These are phyloP conservation scores for Melanotaenia boesemani DNA, from an alignment of 2,797 vertebrate genomes.

Conservation along the genomic window DNA sequence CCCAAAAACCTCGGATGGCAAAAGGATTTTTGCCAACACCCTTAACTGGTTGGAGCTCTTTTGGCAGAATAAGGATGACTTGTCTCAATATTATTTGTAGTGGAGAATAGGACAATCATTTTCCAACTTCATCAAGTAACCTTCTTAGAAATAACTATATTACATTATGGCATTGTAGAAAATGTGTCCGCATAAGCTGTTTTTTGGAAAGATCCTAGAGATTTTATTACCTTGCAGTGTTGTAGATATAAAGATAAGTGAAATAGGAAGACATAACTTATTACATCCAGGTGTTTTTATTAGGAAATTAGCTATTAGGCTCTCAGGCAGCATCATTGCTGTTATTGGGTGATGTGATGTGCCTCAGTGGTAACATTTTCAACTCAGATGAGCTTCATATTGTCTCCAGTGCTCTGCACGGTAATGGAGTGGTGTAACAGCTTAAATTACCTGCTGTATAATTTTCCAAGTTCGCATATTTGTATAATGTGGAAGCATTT, in stretches of 20 bases:
- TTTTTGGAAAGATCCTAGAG: conserved; percentile 9
- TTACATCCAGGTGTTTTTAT: conserved; percentile 21
- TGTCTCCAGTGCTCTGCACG: conserved; percentile 18
- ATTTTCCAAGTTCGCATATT: conserved; percentile 33
- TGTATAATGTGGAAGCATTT: conserved; percentile 3
- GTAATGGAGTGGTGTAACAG: conserved; percentile 11
- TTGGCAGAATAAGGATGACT: too few relatives aligned
- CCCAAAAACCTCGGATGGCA: too few relatives aligned
- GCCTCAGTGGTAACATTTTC: conserved; percentile 21
- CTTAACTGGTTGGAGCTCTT: not conserved
- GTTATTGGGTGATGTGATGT: conserved; percentile 22
- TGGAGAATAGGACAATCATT: not conserved
- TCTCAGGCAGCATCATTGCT: conserved; percentile 10
- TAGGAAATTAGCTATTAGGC: conserved; percentile 24
- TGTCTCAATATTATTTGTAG: not conserved
- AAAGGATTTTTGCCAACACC: too few relatives aligned
- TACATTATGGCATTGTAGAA: conserved; percentile 1
- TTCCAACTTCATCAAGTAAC: not conserved
- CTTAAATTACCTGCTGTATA: conserved; percentile 46
- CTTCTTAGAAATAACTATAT: not conserved
- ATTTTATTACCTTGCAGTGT: conserved; percentile 5
- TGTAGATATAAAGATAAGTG: not conserved
- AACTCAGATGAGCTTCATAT: conserved; percentile 33
- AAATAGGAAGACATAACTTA: conserved; percentile 24
- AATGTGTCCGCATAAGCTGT: not conserved